phyloP scores from a whole-genome alignment of 2,797 vertebrate genomes.

The Cebuella pygmaea region DNA sequence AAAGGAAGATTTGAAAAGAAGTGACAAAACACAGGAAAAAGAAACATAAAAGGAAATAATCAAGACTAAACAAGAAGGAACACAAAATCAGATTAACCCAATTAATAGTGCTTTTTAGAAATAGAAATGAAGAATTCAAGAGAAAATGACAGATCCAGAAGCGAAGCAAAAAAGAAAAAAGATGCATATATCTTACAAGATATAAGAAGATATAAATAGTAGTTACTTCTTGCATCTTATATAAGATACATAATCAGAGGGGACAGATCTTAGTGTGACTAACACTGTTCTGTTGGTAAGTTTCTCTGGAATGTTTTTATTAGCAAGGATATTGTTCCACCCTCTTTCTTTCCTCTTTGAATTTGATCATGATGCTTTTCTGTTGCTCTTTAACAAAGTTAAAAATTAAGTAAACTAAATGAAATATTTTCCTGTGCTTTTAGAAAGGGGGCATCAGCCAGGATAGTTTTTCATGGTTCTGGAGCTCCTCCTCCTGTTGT shows the following conservation, averaged over 20 bases:
- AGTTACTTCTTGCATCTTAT: too few species aligned
- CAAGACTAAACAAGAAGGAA: background rate
- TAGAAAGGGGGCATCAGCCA: background rate
- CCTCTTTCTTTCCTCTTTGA: background rate
- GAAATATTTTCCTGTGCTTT: background rate
- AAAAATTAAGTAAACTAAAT: background rate
- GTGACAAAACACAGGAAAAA: background rate
- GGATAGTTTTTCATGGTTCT: background rate
- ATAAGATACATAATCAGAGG: too few species aligned
- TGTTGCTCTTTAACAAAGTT: background rate
- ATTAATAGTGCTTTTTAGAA: background rate
- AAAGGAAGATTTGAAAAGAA: background rate
- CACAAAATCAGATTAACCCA: background rate
- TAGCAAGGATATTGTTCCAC: background rate
- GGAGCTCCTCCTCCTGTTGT: background rate
- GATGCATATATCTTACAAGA: background rate
- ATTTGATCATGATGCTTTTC: background rate
- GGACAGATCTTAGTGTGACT: too few species aligned
- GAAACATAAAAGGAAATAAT: background rate
- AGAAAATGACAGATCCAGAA: background rate
- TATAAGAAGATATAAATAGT: too few species aligned
- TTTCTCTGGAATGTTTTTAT: background rate
- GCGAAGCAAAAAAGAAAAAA: background rate
- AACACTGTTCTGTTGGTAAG: background rate
- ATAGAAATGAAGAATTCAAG: background rate